Percentiles rank a stretch among this genome's conserved stretches.
These are phyloP conservation scores for Fulica atra DNA, from an alignment of 2,113 vertebrate genomes.

Conservation along the genomic window DNA sequence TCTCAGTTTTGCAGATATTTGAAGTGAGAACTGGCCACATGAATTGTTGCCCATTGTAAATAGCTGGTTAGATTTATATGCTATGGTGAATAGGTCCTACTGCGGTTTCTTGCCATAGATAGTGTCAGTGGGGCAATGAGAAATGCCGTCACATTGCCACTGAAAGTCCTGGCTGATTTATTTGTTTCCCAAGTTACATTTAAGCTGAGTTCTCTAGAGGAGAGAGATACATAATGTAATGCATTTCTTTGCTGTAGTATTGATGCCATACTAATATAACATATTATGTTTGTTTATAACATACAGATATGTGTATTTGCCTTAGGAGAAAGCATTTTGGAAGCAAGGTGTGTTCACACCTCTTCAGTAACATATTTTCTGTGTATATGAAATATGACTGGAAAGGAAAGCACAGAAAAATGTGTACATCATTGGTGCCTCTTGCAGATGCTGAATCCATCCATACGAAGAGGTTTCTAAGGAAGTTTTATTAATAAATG, in stretches of 20 bases:
- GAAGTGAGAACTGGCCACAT: conserved; percentile 9
- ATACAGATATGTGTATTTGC: not conserved
- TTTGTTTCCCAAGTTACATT: not conserved
- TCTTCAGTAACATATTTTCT: not conserved
- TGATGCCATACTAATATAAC: not conserved
- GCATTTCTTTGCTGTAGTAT: not conserved
- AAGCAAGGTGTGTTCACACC: not conserved
- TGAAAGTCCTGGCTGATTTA: not conserved
- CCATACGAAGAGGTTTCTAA: not conserved
- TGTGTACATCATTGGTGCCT: not conserved
- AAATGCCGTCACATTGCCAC: not conserved
- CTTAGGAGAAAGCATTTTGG: not conserved
- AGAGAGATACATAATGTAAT: not conserved
- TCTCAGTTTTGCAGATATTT: not conserved
- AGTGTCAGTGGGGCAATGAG: not conserved
- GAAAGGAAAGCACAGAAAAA: not conserved
- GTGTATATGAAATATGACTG: not conserved
- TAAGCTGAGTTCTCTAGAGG: not conserved
- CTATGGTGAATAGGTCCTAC: not conserved
- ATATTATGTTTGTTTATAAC: not conserved
- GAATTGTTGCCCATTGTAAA: conserved; percentile 3
- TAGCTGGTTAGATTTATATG: not conserved
- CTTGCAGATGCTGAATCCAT: not conserved
- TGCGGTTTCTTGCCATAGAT: not conserved
- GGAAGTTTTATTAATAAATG: not conserved